A percentile compares a stretch with the other conserved stretches of the same genome.
Evolutionary conservation across 2,888 invertebrate species (phyloP).

Genomic region (Acrobasis consociella): DNA sequence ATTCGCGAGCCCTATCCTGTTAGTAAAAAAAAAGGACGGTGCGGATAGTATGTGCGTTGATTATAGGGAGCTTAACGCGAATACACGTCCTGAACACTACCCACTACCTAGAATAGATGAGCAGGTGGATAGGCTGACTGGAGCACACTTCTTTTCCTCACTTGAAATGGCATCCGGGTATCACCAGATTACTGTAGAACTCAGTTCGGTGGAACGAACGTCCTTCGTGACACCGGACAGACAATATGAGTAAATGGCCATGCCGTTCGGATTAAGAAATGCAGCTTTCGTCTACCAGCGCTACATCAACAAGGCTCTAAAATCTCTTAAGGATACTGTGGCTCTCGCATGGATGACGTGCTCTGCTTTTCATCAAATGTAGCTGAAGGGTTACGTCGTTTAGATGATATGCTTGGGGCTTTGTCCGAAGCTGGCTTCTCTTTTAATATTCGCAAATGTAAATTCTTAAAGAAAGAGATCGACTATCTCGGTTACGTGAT

Average conservation of each 20-base stretch:
- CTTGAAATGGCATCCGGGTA: slow-evolving; percentile 22
- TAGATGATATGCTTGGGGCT: slow-evolving; percentile 26
- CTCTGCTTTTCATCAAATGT: too few species aligned
- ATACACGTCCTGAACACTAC: slow-evolving; percentile 35
- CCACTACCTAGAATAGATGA: slow-evolving; percentile 19
- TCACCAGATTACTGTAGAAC: background rate
- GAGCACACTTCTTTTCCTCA: slow-evolving; percentile 1
- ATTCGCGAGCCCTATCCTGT: slow-evolving; percentile 40
- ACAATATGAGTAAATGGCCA: slow-evolving; percentile 26
- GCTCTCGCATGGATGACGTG: too few species aligned
- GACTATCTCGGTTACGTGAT: slow-evolving; percentile 15
- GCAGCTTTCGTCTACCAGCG: slow-evolving; percentile 25
- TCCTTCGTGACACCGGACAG: background rate
- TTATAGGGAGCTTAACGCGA: slow-evolving; percentile 38
- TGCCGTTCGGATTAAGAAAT: slow-evolving; percentile 25
- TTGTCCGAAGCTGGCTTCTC: slow-evolving; percentile 29
- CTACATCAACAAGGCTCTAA: slow-evolving; percentile 26
- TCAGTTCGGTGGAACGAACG: slow-evolving; percentile 7
- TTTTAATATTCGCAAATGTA: background rate
- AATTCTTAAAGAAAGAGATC: too few species aligned
- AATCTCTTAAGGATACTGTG: too few species aligned
- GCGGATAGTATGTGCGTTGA: slow-evolving; percentile 35
- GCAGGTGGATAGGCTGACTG: background rate
- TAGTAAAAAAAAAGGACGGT: slow-evolving; percentile 30
- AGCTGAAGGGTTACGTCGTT: too few species aligned